phyloP scores from a whole-genome alignment of 2,113 vertebrate species.

The Calidris pugnax region DNA sequence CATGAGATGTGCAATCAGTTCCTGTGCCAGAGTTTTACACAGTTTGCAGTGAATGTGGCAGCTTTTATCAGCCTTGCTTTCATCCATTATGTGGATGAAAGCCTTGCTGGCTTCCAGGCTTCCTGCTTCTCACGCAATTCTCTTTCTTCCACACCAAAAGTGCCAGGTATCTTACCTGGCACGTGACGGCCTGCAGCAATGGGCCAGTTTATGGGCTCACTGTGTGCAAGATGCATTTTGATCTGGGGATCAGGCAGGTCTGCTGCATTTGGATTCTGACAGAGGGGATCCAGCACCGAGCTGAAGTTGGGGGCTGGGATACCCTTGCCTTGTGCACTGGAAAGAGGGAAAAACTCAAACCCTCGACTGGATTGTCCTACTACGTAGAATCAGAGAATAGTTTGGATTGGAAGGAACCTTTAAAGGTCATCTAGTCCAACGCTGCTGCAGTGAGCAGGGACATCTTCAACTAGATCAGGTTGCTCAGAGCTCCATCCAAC shows the following conservation, averaged over 20 bases:
- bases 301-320: not conserved
- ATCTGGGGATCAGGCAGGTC: not conserved
- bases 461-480: not conserved
- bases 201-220: not conserved
- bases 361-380: not conserved
- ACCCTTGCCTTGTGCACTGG: not conserved
- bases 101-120: not conserved
- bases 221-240: not conserved
- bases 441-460: not conserved
- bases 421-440: not conserved
- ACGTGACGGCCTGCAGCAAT: not conserved
- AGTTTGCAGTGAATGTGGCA: not conserved
- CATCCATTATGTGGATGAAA: not conserved
- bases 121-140: not conserved
- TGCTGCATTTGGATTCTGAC: not conserved
- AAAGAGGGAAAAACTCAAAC: not conserved
- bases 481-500: not conserved
- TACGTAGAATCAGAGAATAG: not conserved
- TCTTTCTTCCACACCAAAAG: not conserved
- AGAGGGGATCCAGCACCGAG: not conserved
- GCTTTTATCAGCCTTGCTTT: not conserved
- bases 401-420: not conserved
- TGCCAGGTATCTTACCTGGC: not conserved
- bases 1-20: not conserved
- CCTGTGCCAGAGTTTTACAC: not conserved